Base-by-base conservation (phyloP, 1,140 invertebrate species). In the Parapsyche elsis region DNA sequence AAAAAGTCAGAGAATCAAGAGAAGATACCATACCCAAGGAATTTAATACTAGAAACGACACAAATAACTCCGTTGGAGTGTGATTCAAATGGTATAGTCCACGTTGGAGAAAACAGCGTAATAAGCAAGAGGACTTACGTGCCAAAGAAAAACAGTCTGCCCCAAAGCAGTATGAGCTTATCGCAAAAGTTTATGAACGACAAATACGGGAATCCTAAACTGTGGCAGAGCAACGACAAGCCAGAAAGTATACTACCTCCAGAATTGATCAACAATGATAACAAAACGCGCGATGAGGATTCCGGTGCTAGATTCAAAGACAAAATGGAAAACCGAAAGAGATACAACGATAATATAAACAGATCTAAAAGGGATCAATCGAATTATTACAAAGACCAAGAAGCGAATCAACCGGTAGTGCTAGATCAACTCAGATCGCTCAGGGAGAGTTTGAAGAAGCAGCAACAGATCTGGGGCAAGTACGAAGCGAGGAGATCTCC, bases 181-280 rank as follows among this genome's bases (percentile, higher is more conserved):
- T 89, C 88, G 23, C 88, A 89, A 85, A 89, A 89, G 83, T 89
- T 89, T 83, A 89, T 89, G 71, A 89, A 89, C 77, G 88, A 89
- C 81, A 89, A 89, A 86, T 89, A 89, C 76, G 88, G 88, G 14
- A 88, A 88, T 79, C 87, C 86, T 83, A 88, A 87, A 84, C 81
- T 89, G 61, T 89, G 88, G 88, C 64, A 67, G 9, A 7, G 30
- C 1, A 23, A 5, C n/a, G 64, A 67, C 9, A 67, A 67, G 12
- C 84, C 82, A 64, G 87, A 88, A 26, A 87, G 88, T 30, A 77
- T 77, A 16, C 26, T 77, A 70, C 30, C n/a, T 82, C 84, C 83
- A 67, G 87, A 88, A 44, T 24, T 67, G 2, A 67, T 21, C 2
- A 61, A 4, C 12, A 84, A 83, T 82, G 85, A 85, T 81, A 67